phyloP scores from a whole-genome alignment of 1,140 invertebrate genomes.

The fruit fly (Drosophila melanogaster) region DNA sequence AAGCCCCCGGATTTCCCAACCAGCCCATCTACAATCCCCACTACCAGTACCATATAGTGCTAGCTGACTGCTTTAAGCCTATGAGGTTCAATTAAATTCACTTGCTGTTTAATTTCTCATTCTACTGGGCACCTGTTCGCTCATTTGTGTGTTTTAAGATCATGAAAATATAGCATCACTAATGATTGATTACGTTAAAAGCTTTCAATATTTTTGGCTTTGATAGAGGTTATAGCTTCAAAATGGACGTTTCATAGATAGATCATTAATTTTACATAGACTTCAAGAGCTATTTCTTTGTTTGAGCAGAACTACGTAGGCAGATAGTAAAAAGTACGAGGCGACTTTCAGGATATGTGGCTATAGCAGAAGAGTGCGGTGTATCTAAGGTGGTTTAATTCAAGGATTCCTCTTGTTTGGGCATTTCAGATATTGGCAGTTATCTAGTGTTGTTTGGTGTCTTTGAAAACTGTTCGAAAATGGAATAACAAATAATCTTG shows the following conservation, averaged over 20 bases:
- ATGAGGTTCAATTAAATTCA: constrained; percentile 74
- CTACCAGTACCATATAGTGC: constrained; percentile 6
- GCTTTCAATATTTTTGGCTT: constrained; percentile 23
- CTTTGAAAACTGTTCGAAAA: constrained; percentile 15
- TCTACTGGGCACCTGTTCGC: background rate
- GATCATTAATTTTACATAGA: constrained; percentile 31
- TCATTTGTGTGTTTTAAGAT: constrained; percentile 8
- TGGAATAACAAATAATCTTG: constrained; percentile 1
- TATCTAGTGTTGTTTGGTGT: constrained; percentile 46
- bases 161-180: constrained; percentile 31
- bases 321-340: constrained; percentile 16
- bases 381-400: constrained; percentile 41
- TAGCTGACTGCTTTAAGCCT: constrained; percentile 59
- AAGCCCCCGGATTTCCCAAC: constrained; percentile 24
- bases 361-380: constrained; percentile 19
- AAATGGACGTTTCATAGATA: constrained; percentile 56
- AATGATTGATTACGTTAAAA: constrained; percentile 42
- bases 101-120: constrained; percentile 25
- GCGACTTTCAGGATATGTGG: constrained; percentile 18
- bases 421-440: constrained; percentile 57
- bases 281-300: constrained; percentile 3
- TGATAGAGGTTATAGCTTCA: constrained; percentile 30
- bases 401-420: constrained; percentile 12
- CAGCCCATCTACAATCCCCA: constrained; percentile 22
- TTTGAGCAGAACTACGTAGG: constrained; percentile 43